Percentiles rank a stretch among this genome's conserved stretches.
These are phyloP conservation scores for Ophion slaviceki DNA, from an alignment of 2,888 invertebrate genomes.

Conservation along the genomic window DNA sequence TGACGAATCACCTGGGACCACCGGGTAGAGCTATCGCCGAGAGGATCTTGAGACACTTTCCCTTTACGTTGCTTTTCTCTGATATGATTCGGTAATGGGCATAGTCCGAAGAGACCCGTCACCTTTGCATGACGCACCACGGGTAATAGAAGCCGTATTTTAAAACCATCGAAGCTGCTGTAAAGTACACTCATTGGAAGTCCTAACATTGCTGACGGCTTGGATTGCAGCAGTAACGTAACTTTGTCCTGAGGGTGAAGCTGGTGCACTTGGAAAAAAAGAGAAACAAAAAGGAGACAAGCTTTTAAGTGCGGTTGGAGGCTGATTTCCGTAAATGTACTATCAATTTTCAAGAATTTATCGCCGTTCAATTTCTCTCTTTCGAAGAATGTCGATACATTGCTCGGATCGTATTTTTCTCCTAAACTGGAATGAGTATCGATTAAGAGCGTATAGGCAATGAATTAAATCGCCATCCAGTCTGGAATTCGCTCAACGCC, in stretches of 20 bases:
- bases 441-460: not conserved
- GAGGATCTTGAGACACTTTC: slow-evolving; percentile 14
- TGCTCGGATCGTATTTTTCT: not conserved
- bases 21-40: slow-evolving; percentile 22
- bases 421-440: not conserved
- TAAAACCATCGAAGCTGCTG: slow-evolving; percentile 33
- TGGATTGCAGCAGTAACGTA: not conserved
- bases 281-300: not conserved
- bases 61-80: slow-evolving; percentile 5
- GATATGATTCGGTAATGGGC: slow-evolving; percentile 36
- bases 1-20: not conserved
- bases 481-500: slow-evolving; percentile 5
- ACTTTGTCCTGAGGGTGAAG: not conserved
- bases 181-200: slow-evolving; percentile 20
- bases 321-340: not conserved
- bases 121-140: slow-evolving; percentile 7
- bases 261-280: not conserved
- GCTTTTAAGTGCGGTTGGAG: not conserved
- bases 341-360: not conserved
- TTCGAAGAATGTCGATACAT: not conserved
- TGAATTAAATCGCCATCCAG: not conserved
- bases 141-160: not conserved
- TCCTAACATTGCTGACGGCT: slow-evolving; percentile 33
- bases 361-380: not conserved
- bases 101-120: not conserved